phyloP scores from a whole-genome alignment of 2,888 invertebrate species.

The Patella depressa region DNA sequence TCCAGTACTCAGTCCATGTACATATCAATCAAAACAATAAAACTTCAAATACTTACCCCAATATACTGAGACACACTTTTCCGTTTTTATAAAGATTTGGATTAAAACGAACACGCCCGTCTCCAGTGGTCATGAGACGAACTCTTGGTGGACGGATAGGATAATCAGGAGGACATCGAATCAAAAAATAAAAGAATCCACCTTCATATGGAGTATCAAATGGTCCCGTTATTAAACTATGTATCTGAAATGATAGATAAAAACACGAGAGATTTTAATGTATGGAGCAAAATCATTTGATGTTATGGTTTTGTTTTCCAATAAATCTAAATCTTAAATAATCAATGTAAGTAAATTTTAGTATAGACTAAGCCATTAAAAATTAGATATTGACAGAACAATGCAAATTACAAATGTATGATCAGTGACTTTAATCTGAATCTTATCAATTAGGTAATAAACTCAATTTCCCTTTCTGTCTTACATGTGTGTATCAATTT shows the following conservation, averaged over 20 bases:
- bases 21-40: not conserved
- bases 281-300: too few relatives aligned
- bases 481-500: too few relatives aligned
- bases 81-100: constrained; percentile 78
- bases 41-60: constrained; percentile 72
- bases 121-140: constrained; percentile 76
- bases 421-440: too few relatives aligned
- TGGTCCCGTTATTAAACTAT: constrained; percentile 76
- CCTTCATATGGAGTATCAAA: constrained; percentile 78
- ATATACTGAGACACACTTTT: constrained; percentile 76
- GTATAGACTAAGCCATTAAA: too few relatives aligned
- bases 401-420: too few relatives aligned
- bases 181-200: constrained; percentile 73
- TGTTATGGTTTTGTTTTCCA: too few relatives aligned
- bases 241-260: constrained; percentile 66
- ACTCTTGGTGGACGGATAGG: constrained; percentile 77
- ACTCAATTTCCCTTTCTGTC: too few relatives aligned
- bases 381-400: too few relatives aligned
- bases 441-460: too few relatives aligned
- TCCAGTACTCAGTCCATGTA: not conserved
- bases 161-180: constrained; percentile 74
- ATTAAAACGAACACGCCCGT: constrained; percentile 76
- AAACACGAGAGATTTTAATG: too few relatives aligned
- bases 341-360: too few relatives aligned
- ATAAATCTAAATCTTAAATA: too few relatives aligned